These are phyloP conservation scores for Galeruca laticollis DNA, from an alignment of 2,888 invertebrate species.

Conservation along the genomic window DNA sequence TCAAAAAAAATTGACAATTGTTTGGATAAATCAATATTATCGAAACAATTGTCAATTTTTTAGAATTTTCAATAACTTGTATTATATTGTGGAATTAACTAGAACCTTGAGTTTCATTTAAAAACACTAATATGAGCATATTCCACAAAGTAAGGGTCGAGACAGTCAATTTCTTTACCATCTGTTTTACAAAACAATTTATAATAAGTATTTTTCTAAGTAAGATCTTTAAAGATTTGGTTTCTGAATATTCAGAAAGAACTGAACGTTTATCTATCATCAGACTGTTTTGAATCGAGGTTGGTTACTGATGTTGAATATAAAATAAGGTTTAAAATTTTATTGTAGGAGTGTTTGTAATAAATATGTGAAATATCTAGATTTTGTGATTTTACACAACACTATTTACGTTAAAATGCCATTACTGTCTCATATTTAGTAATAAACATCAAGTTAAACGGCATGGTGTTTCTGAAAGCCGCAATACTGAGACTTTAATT, in stretches of 20 bases:
- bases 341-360: conserved; percentile 32
- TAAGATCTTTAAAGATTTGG: neutral
- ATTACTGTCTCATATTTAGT: conserved; percentile 33
- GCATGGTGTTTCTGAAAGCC: conserved; percentile 11
- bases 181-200: conserved; percentile 2
- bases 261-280: conserved; percentile 24
- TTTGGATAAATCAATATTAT: too few relatives aligned
- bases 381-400: conserved; percentile 34
- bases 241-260: conserved; percentile 15
- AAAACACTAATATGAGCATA: too few relatives aligned
- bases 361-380: conserved; percentile 36
- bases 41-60: too few relatives aligned
- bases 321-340: conserved; percentile 31
- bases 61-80: too few relatives aligned
- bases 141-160: too few relatives aligned
- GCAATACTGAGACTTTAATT: neutral
- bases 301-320: conserved; percentile 28
- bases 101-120: too few relatives aligned
- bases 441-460: conserved; percentile 21
- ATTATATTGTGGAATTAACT: too few relatives aligned
- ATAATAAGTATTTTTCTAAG: conserved; percentile 1
- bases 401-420: conserved; percentile 27
- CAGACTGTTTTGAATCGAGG: conserved; percentile 23
- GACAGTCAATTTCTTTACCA: too few relatives aligned
- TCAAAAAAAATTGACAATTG: too few relatives aligned